A percentile compares a stretch with the other conserved stretches of the same genome.
These are phyloP conservation scores for Caprella mutica DNA, from an alignment of 2,888 invertebrate genomes.

Conservation along the genomic window DNA sequence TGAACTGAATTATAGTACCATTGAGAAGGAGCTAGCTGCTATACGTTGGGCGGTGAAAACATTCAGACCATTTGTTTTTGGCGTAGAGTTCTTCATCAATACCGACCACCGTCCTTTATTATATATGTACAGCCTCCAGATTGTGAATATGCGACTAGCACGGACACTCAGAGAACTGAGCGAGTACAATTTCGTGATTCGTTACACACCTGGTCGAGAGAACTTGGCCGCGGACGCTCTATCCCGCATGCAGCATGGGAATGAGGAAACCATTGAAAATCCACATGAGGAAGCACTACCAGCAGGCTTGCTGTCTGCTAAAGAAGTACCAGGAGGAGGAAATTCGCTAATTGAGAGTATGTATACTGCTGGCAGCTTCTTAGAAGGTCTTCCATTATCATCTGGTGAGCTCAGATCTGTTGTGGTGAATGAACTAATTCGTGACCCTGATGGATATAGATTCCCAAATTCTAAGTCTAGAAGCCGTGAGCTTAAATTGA, in stretches of 20 bases:
- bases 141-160: background rate
- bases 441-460: too few relatives aligned
- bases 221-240: background rate
- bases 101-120: background rate
- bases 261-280: too few relatives aligned
- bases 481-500: too few relatives aligned
- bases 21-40: constrained; percentile 1
- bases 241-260: background rate
- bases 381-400: too few relatives aligned
- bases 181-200: background rate
- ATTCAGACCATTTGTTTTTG: background rate
- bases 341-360: too few relatives aligned
- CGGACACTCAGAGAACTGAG: background rate
- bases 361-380: too few relatives aligned
- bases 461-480: too few relatives aligned
- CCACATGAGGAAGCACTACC: background rate
- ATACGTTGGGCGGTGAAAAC: background rate
- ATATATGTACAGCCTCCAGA: background rate
- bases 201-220: background rate
- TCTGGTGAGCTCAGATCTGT: too few relatives aligned
- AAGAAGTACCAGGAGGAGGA: too few relatives aligned
- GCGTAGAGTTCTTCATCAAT: background rate
- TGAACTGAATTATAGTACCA: background rate
- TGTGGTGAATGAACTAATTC: too few relatives aligned
- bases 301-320: too few relatives aligned